Conservation (phyloP, 2,113 vertebrate genomes). For the Camarhynchus parvulus region DNA sequence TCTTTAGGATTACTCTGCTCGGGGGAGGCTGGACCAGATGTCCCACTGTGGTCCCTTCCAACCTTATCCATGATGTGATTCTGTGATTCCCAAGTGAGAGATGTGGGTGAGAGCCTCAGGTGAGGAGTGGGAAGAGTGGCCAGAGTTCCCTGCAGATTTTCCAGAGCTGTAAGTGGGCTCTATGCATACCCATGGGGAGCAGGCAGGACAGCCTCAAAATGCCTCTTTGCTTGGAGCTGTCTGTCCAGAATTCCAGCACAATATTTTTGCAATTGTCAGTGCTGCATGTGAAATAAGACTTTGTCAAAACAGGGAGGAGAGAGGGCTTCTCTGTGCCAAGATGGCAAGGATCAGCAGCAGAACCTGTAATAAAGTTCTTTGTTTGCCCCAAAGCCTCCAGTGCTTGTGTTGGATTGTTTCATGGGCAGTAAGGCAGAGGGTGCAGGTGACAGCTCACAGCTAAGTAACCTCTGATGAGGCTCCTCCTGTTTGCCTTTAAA, state of each 20-base stretch:
- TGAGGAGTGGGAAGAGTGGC: background rate
- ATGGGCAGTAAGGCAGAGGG: background rate
- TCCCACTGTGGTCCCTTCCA: background rate
- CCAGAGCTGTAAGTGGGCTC: background rate
- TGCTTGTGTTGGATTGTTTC: background rate
- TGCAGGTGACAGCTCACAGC: background rate
- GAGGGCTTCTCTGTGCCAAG: background rate
- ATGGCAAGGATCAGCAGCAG: background rate
- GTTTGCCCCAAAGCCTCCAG: background rate
- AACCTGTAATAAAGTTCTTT: background rate
- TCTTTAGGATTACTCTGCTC: background rate
- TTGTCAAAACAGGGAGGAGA: background rate
- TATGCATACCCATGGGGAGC: background rate
- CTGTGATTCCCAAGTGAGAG: background rate
- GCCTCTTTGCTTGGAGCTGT: background rate
- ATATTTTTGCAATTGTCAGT: background rate
- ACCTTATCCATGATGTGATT: background rate
- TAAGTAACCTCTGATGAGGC: background rate
- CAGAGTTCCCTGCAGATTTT: background rate
- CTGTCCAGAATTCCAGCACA: background rate
- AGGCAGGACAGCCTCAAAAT: background rate
- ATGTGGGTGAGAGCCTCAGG: background rate
- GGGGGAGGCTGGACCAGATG: background rate
- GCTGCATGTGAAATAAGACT: background rate
- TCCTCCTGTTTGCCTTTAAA: background rate